Evolutionary conservation across 1,140 invertebrate genomes (phyloP), one percentile per base, ranked within the genome.

Genomic region (Adoxophyes honmai): DNA sequence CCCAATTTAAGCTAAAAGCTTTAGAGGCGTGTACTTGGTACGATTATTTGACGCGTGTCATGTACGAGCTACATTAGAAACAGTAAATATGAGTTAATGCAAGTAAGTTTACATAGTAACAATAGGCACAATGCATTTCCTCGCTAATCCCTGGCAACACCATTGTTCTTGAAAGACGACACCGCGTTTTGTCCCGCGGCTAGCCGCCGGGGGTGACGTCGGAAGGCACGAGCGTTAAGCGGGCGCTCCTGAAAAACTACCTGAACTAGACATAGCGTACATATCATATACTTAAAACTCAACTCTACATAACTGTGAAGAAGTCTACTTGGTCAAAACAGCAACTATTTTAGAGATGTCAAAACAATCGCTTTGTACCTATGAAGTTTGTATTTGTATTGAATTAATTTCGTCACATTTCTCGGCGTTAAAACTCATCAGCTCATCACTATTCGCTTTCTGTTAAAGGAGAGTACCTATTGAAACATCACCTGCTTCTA

Each of bases 111-210:
- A 39, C 52, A 55, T 35, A 55, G 36, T 16, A 34, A 56, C 54
- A 56, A 56, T 56, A 44, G 54, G 37, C 33, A 34, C 38, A 37
- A 34, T 56, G 36, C 54, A 42, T 56, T 56, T 56, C 11, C 33
- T 44, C 54, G 38, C 37, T 56, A 56, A 36, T 56, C 57, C 57
- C 48, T 37, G 21, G 18, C 52, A 37, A 28, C 51, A 13, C 61
- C 62, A 75, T 83, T 81, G 78, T 83, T 71, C 66, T 60, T 68
- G 71, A 64, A 81, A 83, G 67, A 52, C 56, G 75, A 83, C 68
- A 83, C 75, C 74, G 60, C 61, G 57, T 62, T 62, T 70, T 33
- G 18, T 48, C 42, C 15, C 42, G 42, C 18, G 42, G 42, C 42
- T 21, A 48, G 21, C 16, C 11, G 10, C 28, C 21, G n/a, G 42